Conservation (phyloP, 1,140 invertebrate genomes). For the Pogonomyrmex barbatus region DNA sequence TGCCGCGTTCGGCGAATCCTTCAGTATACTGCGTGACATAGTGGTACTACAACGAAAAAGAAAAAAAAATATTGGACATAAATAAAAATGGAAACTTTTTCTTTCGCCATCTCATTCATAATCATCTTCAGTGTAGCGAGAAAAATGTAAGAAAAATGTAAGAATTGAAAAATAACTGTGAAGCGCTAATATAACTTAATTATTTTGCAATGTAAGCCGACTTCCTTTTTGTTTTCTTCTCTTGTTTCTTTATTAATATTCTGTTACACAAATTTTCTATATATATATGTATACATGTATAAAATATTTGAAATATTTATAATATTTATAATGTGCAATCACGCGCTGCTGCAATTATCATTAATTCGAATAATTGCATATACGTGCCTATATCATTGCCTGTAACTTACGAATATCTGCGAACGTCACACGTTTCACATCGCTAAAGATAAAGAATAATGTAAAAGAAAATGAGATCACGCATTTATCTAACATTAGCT, state of each 20-base stretch:
- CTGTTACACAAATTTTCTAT: too few species aligned
- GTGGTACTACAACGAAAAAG: conserved; percentile 75
- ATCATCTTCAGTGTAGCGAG: neutral
- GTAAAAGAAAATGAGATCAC: neutral
- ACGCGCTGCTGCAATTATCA: too few species aligned
- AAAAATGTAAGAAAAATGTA: too few species aligned
- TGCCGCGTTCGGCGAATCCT: conserved; percentile 90
- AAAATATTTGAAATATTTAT: too few species aligned
- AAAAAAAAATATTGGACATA: conserved; percentile 1
- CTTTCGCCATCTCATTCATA: neutral
- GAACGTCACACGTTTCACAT: neutral
- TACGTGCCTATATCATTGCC: too few species aligned
- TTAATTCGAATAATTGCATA: too few species aligned
- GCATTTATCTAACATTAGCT: neutral
- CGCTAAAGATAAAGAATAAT: neutral
- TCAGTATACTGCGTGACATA: conserved; percentile 87
- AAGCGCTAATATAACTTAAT: neutral
- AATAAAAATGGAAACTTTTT: neutral
- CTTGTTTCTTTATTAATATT: too few species aligned
- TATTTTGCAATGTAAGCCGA: neutral
- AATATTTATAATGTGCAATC: too few species aligned
- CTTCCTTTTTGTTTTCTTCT: neutral
- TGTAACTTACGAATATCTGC: too few species aligned
- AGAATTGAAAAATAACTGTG: neutral
- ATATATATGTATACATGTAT: too few species aligned